Percentiles rank a stretch among this genome's conserved stretches.
Conservation (phyloP, 2,888 invertebrate species). For the Drosophila quinaria region DNA sequence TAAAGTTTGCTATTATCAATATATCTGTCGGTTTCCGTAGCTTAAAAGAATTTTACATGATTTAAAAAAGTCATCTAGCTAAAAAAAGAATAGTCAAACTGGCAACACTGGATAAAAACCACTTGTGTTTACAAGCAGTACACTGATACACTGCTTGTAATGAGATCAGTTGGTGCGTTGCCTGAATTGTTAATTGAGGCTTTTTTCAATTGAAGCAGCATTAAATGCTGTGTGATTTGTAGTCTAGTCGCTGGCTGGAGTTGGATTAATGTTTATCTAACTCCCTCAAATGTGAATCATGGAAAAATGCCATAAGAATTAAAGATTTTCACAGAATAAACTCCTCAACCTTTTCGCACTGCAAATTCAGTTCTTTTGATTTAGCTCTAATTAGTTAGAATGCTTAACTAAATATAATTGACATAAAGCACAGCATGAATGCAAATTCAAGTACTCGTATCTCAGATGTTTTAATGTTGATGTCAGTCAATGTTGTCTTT, state of each 20-base stretch:
- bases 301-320: not conserved
- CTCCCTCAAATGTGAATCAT: conserved; percentile 2
- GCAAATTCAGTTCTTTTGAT: not conserved
- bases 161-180: conserved; percentile 48
- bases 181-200: conserved; percentile 66
- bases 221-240: conserved; percentile 35
- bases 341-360: not conserved
- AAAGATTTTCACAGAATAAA: not conserved
- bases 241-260: conserved; percentile 9
- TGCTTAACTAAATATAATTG: conserved; percentile 2
- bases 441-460: conserved; percentile 5
- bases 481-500: conserved; percentile 11
- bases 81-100: not conserved
- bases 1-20: too few relatives aligned
- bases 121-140: conserved; percentile 28
- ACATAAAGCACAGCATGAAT: not conserved
- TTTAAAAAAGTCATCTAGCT: too few relatives aligned
- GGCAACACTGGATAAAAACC: conserved; percentile 20
- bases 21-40: too few relatives aligned
- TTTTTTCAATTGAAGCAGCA: conserved; percentile 63
- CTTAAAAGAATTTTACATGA: too few relatives aligned
- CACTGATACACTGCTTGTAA: conserved; percentile 39
- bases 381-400: not conserved
- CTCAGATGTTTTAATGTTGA: conserved; percentile 1
- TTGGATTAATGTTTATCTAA: conserved; percentile 3